A percentile compares a stretch with the other conserved stretches of the same genome.
Evolutionary conservation across 2,888 invertebrate species (phyloP).

Genomic region (Bhutanitis thaidina): DNA sequence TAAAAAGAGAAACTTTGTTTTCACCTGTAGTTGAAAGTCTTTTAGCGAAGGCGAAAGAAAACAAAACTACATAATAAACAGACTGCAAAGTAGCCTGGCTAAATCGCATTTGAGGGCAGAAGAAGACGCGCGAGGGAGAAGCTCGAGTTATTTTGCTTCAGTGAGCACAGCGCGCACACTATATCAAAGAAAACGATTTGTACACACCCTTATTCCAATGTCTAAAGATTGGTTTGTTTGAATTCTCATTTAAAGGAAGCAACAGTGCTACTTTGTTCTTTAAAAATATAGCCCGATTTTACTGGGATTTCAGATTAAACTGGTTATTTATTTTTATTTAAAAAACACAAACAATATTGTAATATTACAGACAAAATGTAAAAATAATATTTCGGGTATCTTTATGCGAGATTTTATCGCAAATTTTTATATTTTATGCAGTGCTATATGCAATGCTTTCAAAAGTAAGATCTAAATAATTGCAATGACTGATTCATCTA

Average conservation of each 20-base stretch:
- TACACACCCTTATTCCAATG: slow-evolving; percentile 46
- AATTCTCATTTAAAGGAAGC: slow-evolving; percentile 26
- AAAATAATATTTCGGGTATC: no score
- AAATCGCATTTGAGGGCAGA: slow-evolving; percentile 56
- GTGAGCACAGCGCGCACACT: slow-evolving; percentile 42
- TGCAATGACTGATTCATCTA: no score
- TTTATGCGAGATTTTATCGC: no score
- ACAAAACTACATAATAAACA: slow-evolving; percentile 46
- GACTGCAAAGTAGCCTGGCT: slow-evolving; percentile 49
- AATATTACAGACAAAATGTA: no score
- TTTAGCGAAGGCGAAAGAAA: slow-evolving; percentile 26
- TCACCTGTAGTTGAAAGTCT: slow-evolving; percentile 6
- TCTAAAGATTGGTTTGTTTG: slow-evolving; percentile 30
- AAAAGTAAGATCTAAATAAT: no score
- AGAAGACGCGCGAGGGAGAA: slow-evolving; percentile 33
- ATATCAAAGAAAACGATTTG: slow-evolving; percentile 66
- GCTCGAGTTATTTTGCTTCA: slow-evolving; percentile 60
- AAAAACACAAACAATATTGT: no score
- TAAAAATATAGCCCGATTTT: no score
- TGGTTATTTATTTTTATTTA: no score
- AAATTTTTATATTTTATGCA: no score
- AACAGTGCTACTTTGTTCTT: neutral
- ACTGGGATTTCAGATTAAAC: no score
- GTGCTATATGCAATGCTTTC: no score
- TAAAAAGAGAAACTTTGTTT: neutral